phyloP scores from a whole-genome alignment of 2,888 invertebrate genomes.

The Drosophila differens region DNA sequence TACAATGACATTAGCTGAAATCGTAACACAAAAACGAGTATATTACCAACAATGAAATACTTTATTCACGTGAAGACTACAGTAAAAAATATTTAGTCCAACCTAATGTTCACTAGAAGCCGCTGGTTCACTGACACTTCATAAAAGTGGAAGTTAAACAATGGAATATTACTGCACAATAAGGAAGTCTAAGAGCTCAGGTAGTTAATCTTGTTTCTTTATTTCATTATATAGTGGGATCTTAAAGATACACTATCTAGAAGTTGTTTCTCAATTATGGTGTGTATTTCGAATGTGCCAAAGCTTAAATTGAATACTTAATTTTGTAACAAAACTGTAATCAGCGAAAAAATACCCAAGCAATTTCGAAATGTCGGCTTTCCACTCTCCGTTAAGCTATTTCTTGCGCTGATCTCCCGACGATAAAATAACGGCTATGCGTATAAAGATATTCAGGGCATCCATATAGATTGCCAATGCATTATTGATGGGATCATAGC shows the following conservation, averaged over 20 bases:
- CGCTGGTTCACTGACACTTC: not conserved
- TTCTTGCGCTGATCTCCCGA: constrained; percentile 86
- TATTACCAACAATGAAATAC: not conserved
- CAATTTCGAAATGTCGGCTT: constrained; percentile 12
- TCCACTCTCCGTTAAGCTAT: constrained; percentile 5
- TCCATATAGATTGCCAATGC: constrained; percentile 97
- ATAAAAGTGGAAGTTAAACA: not conserved
- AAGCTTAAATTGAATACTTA: constrained; percentile 1
- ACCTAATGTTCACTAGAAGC: not conserved
- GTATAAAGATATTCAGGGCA: constrained; percentile 97
- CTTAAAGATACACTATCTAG: not conserved
- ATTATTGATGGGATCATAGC: constrained; percentile 98
- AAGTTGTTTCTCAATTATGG: not conserved
- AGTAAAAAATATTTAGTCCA: not conserved
- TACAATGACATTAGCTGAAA: constrained; percentile 3
- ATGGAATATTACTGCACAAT: not conserved
- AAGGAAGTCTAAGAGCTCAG: not conserved
- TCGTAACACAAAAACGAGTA: not conserved
- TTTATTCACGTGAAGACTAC: not conserved
- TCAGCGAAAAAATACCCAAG: constrained; percentile 8
- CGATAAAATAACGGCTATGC: constrained; percentile 95
- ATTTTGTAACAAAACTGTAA: constrained; percentile 12
- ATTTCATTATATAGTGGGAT: not conserved
- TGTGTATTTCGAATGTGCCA: not conserved
- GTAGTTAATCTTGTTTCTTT: not conserved